Evolutionary conservation across 1,140 invertebrate species (phyloP).

Genomic region (Chrysomallon squamiferum): DNA sequence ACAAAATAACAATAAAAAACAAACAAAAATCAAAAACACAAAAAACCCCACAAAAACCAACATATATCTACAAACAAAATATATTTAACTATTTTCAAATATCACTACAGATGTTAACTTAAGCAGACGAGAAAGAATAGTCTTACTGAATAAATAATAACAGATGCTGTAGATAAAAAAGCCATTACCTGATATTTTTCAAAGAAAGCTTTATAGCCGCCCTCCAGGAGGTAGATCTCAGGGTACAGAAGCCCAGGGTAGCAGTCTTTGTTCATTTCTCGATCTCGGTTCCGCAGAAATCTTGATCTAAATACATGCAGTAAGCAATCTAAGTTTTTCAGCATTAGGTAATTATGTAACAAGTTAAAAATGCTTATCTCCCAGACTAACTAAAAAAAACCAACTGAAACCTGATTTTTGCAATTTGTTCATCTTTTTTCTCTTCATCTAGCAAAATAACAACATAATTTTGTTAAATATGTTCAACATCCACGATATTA

Average conservation of each 20-base stretch:
- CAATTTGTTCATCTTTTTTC: background rate
- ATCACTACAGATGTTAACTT: no score
- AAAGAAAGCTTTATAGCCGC: constrained; percentile 93
- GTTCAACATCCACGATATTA: no score
- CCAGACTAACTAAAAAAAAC: background rate
- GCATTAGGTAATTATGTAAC: no score
- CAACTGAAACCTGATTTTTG: background rate
- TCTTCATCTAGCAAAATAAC: background rate
- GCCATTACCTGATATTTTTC: constrained; percentile 66
- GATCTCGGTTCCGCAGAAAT: constrained; percentile 83
- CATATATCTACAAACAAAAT: no score
- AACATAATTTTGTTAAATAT: no score
- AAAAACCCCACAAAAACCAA: no score
- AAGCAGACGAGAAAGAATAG: no score
- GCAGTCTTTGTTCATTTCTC: constrained; percentile 78
- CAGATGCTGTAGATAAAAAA: constrained; percentile 62
- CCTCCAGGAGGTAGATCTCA: constrained; percentile 92
- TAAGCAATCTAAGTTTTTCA: no score
- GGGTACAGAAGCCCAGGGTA: constrained; percentile 93
- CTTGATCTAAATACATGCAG: constrained; percentile 71
- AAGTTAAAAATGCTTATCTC: background rate
- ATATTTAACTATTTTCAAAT: no score
- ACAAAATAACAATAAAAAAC: no score
- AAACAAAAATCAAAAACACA: no score
- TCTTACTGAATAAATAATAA: no score